These are phyloP conservation scores for Grallaria varia DNA, from an alignment of 2,113 vertebrate species.

Conservation along the genomic window DNA sequence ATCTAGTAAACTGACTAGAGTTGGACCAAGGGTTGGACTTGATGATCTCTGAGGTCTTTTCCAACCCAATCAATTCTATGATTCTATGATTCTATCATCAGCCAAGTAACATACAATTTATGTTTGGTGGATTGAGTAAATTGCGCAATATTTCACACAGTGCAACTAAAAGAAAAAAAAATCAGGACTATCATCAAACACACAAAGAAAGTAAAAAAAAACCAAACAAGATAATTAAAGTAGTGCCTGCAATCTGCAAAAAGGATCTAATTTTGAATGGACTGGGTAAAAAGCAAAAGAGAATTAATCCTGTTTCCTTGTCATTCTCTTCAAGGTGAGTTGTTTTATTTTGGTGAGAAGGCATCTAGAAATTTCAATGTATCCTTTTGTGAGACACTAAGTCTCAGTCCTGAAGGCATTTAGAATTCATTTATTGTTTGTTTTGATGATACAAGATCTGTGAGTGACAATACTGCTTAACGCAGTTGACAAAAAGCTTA, in stretches of 20 bases:
- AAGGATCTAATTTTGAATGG: neutral
- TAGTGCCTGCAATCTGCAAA: neutral
- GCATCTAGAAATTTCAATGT: neutral
- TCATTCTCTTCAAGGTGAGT: neutral
- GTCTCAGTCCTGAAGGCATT: neutral
- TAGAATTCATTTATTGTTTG: conserved; percentile 24
- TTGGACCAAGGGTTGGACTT: too few species aligned
- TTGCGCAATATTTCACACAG: neutral
- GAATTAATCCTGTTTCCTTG: neutral
- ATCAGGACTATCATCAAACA: neutral
- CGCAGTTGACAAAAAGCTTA: neutral
- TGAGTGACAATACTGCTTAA: neutral
- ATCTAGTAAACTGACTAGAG: too few species aligned
- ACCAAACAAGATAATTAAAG: neutral
- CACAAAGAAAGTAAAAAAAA: neutral
- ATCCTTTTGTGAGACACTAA: neutral
- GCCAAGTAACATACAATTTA: neutral
- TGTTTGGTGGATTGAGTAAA: neutral
- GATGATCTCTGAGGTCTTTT: too few species aligned
- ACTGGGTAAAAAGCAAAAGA: neutral
- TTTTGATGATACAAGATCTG: neutral
- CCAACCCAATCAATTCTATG: too few species aligned
- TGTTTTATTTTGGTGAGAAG: neutral
- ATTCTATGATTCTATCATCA: too few species aligned
- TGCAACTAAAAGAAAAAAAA: neutral